Evolutionary conservation across 2,797 vertebrate genomes (phyloP), one percentile per base, ranked within the genome.

Genomic region (Lindbergichthys nudifrons): DNA sequence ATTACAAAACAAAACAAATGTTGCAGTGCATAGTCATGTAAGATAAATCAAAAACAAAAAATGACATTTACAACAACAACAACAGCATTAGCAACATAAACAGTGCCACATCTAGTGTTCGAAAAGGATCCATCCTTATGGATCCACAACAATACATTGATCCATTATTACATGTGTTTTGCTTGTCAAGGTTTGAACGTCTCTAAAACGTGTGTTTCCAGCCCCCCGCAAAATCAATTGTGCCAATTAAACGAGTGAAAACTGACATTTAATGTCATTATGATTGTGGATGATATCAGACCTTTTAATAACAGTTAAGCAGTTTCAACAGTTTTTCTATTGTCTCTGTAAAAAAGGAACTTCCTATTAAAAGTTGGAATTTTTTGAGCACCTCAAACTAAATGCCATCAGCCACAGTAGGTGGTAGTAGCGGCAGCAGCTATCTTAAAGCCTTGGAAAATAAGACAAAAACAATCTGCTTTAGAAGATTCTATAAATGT

Each of bases 391-490:
- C 32, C 45, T n/a, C 10, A 41, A 15, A 60, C 46, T 50, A 47
- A 67, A 61, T n/a, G 10, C 21, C 39, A 53, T 51, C 43, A 41
- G 10, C 46, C 58, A 39, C 10, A 2, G 8, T 42, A 48, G 4
- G 36, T n/a, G n/a, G 26, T 9, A 2, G 32, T 36, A 63, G 16
- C 32, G 13, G 58, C 39, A 39, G 26, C 68, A 57, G 10, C 39
- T 18, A 36, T 41, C 8, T 15, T 6, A 21, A 26, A 21, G 63
- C 39, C 16, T 56, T 8, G 5, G n/a, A 21, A 21, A 47, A 56
- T 43, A 16, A 41, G 51, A 10, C 12, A 10, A 19, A 57, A 71
- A 72, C 59, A 43, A 50, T 56, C 62, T 32, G 30, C 75, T n/a
- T 5, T 21, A 64, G 43, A 53, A 30, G 21, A 46, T 26, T 1